Conservation (phyloP, 1,140 invertebrate genomes). For the Plutomurus gul region DNA sequence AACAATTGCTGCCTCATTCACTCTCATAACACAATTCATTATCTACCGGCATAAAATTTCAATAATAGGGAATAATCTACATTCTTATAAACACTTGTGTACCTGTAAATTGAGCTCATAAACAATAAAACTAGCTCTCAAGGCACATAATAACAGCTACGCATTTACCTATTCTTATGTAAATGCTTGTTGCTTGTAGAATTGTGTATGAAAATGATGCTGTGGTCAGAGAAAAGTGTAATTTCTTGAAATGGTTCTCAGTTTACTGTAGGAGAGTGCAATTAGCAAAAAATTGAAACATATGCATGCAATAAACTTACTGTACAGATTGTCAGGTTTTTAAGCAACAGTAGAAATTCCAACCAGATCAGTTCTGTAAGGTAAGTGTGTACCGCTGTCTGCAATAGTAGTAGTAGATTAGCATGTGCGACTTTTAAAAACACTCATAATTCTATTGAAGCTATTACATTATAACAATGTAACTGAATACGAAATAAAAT, state of each 20-base stretch:
- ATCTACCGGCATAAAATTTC: not conserved
- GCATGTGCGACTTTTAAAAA: not conserved
- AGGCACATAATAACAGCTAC: not conserved
- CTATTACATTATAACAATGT: not conserved
- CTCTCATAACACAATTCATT: not conserved
- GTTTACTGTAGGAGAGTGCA: not conserved
- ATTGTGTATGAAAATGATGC: no score
- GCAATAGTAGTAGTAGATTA: no score
- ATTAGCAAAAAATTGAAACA: no score
- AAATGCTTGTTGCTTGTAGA: no score
- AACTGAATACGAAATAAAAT: no score
- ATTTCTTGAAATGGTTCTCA: not conserved
- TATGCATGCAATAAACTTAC: no score
- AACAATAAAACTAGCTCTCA: not conserved
- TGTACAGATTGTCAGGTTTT: no score
- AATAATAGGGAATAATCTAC: not conserved
- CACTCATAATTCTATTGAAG: not conserved
- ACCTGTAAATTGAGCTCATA: no score
- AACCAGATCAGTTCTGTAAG: no score
- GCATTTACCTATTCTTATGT: not conserved
- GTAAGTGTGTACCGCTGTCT: not conserved
- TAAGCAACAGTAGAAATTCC: no score
- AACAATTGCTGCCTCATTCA: not conserved
- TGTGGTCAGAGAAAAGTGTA: not conserved
- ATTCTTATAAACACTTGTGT: not conserved